Conservation (phyloP, 2,888 invertebrate genomes). For the Tenodera sinensis region DNA sequence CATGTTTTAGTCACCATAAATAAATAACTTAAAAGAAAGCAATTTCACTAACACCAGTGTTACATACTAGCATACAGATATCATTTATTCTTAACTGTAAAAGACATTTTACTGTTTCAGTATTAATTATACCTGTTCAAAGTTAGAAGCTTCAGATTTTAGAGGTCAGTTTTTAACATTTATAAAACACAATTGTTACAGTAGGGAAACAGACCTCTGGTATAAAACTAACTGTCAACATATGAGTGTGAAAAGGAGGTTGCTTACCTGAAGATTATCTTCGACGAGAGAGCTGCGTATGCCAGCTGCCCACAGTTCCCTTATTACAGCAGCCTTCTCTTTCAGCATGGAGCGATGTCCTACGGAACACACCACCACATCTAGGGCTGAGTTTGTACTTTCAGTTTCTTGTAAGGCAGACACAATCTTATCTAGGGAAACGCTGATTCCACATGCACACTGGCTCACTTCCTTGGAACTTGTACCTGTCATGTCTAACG, state of each 20-base stretch:
- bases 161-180: too few species aligned
- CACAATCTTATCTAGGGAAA: slow-evolving; percentile 62
- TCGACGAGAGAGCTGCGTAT: slow-evolving; percentile 62
- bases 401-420: slow-evolving; percentile 54
- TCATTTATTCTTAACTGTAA: too few species aligned
- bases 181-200: too few species aligned
- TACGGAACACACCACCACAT: slow-evolving; percentile 65
- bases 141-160: too few species aligned
- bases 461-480: slow-evolving; percentile 45
- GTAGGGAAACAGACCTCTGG: too few species aligned
- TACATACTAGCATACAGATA: too few species aligned
- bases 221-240: too few species aligned
- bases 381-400: slow-evolving; percentile 52
- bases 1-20: too few species aligned
- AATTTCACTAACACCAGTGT: too few species aligned
- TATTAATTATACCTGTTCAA: too few species aligned
- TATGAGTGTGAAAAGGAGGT: slow-evolving; percentile 34
- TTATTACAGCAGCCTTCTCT: slow-evolving; percentile 52
- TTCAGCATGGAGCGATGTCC: slow-evolving; percentile 54
- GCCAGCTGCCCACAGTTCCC: slow-evolving; percentile 69
- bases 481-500: slow-evolving; percentile 42
- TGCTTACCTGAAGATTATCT: slow-evolving; percentile 33
- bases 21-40: too few species aligned
- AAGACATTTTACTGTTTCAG: too few species aligned
- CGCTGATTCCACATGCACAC: slow-evolving; percentile 76